Percentiles rank a stretch among this genome's conserved stretches.
Evolutionary conservation across 2,113 vertebrate genomes (phyloP).

Genomic region (Raja brachyura): DNA sequence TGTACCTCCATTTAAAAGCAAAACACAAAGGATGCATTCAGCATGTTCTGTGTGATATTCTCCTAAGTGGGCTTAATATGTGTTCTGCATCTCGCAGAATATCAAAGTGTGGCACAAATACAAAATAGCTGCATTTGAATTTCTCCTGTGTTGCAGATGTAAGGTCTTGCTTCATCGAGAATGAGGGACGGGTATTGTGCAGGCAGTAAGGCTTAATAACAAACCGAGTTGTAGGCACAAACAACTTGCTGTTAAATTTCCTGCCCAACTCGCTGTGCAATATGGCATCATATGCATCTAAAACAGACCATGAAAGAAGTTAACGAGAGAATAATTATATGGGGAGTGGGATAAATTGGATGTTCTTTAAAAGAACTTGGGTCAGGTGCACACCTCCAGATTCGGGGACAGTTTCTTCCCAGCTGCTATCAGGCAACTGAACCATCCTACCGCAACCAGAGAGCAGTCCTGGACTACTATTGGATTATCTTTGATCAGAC

Average conservation of each 20-base stretch:
- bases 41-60: background rate
- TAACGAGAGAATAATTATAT: background rate
- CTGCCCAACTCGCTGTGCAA: background rate
- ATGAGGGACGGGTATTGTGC: no score
- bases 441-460: no score
- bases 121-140: constrained; percentile 7
- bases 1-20: constrained; percentile 17
- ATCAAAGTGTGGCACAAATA: background rate
- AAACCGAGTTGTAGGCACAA: background rate
- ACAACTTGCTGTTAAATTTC: background rate
- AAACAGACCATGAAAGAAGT: background rate
- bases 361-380: background rate
- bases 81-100: background rate
- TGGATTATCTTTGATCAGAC: no score
- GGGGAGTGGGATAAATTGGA: background rate
- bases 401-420: no score
- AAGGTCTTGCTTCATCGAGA: background rate
- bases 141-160: background rate
- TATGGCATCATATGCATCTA: background rate
- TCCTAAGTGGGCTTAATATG: background rate
- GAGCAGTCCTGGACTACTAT: no score
- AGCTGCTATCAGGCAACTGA: no score
- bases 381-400: background rate
- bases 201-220: background rate
- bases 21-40: constrained; percentile 18